These are phyloP conservation scores for Oligia fasciuncula DNA, from an alignment of 2,888 invertebrate species.

Conservation along the genomic window DNA sequence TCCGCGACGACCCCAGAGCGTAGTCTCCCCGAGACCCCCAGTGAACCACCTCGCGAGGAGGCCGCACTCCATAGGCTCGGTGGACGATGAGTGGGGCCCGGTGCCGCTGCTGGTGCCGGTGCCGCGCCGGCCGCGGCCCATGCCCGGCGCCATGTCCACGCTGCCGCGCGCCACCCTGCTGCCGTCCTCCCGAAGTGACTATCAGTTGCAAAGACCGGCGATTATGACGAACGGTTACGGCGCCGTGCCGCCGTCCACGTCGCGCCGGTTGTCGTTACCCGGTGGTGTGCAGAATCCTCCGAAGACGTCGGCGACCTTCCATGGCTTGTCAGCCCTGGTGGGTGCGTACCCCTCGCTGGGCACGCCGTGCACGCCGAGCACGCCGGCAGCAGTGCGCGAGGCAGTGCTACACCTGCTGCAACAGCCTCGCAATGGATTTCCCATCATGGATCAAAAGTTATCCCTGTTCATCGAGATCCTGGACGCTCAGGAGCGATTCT, in stretches of 20 bases:
- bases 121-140: slow-evolving; percentile 88
- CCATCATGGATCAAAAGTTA: slow-evolving; percentile 94
- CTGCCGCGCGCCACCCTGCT: slow-evolving; percentile 87
- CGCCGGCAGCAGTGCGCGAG: slow-evolving; percentile 92
- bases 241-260: slow-evolving; percentile 87
- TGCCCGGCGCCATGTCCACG: slow-evolving; percentile 82
- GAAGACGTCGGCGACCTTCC: slow-evolving; percentile 91
- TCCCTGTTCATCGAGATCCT: slow-evolving; percentile 95
- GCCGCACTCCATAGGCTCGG: slow-evolving; percentile 91
- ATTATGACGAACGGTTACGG: slow-evolving; percentile 88
- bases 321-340: slow-evolving; percentile 86
- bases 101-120: slow-evolving; percentile 89
- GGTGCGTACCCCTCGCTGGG: slow-evolving; percentile 78
- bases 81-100: slow-evolving; percentile 84
- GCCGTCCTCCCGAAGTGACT: slow-evolving; percentile 91
- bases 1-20: slow-evolving; percentile 89
- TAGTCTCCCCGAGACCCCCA: slow-evolving; percentile 84
- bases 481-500: slow-evolving; percentile 95
- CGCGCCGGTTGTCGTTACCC: slow-evolving; percentile 89
- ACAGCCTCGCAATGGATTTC: slow-evolving; percentile 93
- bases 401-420: slow-evolving; percentile 92
- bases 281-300: slow-evolving; percentile 87
- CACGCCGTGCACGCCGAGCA: slow-evolving; percentile 87
- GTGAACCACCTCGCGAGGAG: slow-evolving; percentile 82
- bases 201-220: slow-evolving; percentile 90